Evolutionary conservation across 64 coral and sea anemone species (phyloP).

Genomic region (Montipora efflorescens): DNA sequence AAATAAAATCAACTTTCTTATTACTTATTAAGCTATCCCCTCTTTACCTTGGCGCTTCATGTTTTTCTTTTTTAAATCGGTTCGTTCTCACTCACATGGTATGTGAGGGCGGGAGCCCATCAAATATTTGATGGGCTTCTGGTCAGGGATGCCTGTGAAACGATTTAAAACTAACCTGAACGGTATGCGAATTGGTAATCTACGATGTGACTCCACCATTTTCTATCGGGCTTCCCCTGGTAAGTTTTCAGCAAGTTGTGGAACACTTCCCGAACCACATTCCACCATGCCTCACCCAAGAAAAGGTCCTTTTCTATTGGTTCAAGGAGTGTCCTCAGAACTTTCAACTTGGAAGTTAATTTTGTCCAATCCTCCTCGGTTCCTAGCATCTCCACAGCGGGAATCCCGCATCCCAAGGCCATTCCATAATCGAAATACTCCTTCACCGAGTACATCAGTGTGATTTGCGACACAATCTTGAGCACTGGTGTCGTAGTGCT

Average conservation of each 20-base stretch:
- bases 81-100: too few species aligned
- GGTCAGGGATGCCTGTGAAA: too few species aligned
- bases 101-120: too few species aligned
- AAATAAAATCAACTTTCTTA: too few species aligned
- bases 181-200: neutral
- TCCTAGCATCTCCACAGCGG: conserved; percentile 68
- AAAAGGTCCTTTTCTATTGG: conserved; percentile 53
- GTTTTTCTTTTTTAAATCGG: too few species aligned
- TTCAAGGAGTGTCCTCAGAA: conserved; percentile 28
- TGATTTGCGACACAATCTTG: conserved; percentile 81
- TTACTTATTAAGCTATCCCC: too few species aligned
- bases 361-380: conserved; percentile 69
- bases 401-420: conserved; percentile 63
- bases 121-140: too few species aligned
- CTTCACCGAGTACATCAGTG: conserved; percentile 77
- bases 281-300: conserved; percentile 37
- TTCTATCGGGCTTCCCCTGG: conserved; percentile 33
- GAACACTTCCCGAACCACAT: conserved; percentile 43
- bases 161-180: neutral
- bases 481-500: conserved; percentile 22
- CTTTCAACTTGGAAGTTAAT: conserved; percentile 51
- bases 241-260: conserved; percentile 68
- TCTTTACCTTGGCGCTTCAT: too few species aligned
- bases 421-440: conserved; percentile 32
- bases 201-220: conserved; percentile 81